phyloP scores from a whole-genome alignment of 2,888 invertebrate genomes.

The Dasysyrphus tricinctus region DNA sequence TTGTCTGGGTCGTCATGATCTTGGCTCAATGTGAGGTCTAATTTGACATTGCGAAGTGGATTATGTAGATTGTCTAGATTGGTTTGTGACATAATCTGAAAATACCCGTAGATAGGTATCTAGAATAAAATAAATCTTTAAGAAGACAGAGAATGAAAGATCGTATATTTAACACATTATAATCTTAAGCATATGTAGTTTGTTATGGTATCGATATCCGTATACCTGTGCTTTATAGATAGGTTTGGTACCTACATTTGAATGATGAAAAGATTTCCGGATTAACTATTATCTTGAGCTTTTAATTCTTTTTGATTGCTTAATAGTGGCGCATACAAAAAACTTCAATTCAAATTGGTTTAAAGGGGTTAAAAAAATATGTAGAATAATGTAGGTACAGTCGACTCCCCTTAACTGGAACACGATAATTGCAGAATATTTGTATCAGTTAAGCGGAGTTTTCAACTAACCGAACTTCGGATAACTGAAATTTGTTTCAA shows the following conservation, averaged over 20 bases:
- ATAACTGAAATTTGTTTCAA: too few relatives aligned
- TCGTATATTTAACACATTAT: neutral
- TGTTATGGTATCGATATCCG: too few relatives aligned
- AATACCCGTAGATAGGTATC: conserved; percentile 3
- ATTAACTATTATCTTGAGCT: conserved; percentile 2
- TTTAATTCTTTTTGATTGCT: conserved; percentile 10
- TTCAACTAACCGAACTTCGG: too few relatives aligned
- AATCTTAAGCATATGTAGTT: neutral
- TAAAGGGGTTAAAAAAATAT: too few relatives aligned
- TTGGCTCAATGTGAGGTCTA: conserved; percentile 66
- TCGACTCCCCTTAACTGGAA: too few relatives aligned
- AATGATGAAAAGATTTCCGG: neutral
- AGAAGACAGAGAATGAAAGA: conserved; percentile 3
- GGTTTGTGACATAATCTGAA: conserved; percentile 29
- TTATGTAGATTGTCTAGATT: conserved; percentile 61
- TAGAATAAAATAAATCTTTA: neutral
- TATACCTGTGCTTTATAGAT: conserved; percentile 1
- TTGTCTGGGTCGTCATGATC: conserved; percentile 31
- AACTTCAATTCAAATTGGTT: neutral
- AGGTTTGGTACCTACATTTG: neutral
- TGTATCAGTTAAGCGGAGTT: too few relatives aligned
- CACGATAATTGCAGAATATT: too few relatives aligned
- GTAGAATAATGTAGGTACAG: too few relatives aligned
- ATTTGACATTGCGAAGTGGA: conserved; percentile 58
- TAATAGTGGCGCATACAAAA: conserved; percentile 3